Conservation (phyloP, 2,888 invertebrate genomes). For the Apodemia zela region DNA sequence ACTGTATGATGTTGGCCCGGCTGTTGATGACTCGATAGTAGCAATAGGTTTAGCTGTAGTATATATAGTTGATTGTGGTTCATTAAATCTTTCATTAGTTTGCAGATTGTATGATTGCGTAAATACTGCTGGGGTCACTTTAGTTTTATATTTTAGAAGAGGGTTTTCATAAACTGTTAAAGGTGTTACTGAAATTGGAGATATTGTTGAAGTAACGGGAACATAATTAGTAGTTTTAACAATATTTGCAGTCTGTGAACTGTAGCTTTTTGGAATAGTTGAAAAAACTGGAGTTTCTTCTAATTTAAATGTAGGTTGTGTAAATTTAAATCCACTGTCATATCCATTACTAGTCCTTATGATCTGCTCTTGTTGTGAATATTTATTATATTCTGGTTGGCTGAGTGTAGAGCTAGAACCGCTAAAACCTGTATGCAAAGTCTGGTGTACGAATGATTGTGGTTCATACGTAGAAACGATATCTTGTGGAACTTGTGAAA, state of each 20-base stretch:
- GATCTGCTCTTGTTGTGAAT: constrained; percentile 35
- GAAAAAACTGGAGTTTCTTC: constrained; percentile 31
- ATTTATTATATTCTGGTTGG: constrained; percentile 34
- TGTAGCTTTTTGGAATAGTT: constrained; percentile 55
- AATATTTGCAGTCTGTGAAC: constrained; percentile 48
- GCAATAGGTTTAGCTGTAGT: constrained; percentile 43
- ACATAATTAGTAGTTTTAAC: constrained; percentile 26
- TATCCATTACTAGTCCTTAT: background rate
- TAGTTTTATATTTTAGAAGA: constrained; percentile 38
- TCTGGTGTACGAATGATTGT: constrained; percentile 55
- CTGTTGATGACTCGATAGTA: constrained; percentile 36
- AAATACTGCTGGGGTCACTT: constrained; percentile 55
- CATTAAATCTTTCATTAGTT: constrained; percentile 48
- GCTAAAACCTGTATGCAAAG: constrained; percentile 50
- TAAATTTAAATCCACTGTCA: constrained; percentile 49
- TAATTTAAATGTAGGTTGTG: constrained; percentile 37
- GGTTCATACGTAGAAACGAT: constrained; percentile 54
- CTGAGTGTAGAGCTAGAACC: background rate
- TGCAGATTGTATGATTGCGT: constrained; percentile 35
- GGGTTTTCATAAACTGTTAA: constrained; percentile 36
- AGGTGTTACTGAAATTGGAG: constrained; percentile 31
- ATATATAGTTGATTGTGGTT: constrained; percentile 47
- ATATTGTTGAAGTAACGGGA: constrained; percentile 31
- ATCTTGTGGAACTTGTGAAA: constrained; percentile 36
- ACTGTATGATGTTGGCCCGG: constrained; percentile 52